phyloP scores from a whole-genome alignment of 1,140 invertebrate genomes.

The Odontomachus brunneus region DNA sequence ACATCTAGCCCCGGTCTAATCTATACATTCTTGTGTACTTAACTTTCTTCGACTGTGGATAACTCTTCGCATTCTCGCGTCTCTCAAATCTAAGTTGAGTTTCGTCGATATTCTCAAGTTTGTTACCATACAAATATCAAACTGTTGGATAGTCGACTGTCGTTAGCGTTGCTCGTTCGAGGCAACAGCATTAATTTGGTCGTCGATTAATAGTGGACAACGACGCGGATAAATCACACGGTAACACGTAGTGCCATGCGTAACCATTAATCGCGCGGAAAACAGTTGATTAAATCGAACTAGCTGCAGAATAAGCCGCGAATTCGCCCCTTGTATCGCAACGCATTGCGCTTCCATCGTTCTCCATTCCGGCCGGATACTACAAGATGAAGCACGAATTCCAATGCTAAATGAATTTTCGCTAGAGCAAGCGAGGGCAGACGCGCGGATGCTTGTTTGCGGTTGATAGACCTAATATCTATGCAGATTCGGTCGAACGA shows the following conservation, averaged over 20 bases:
- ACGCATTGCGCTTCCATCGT: neutral
- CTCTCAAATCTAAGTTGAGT: neutral
- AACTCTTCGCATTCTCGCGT: too few relatives aligned
- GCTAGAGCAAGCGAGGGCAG: neutral
- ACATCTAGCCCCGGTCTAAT: too few relatives aligned
- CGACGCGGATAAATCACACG: neutral
- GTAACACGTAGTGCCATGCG: neutral
- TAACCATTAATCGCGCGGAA: constrained; percentile 31
- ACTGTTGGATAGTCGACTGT: neutral
- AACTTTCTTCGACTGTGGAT: too few relatives aligned
- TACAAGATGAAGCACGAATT: constrained; percentile 31
- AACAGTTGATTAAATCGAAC: constrained; percentile 26
- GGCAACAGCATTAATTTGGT: neutral
- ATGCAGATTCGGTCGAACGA: constrained; percentile 37
- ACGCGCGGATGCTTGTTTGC: constrained; percentile 12
- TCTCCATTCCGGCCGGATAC: neutral
- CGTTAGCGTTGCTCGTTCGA: neutral
- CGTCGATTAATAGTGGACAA: neutral
- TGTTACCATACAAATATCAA: neutral
- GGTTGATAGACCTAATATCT: constrained; percentile 46
- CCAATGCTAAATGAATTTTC: constrained; percentile 44
- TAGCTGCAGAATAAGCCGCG: neutral
- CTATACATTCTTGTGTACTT: too few relatives aligned
- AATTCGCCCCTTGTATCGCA: neutral
- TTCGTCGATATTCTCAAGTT: neutral